These are phyloP conservation scores for Okapia johnstoni DNA, from an alignment of 2,113 vertebrate species.

Conservation along the genomic window DNA sequence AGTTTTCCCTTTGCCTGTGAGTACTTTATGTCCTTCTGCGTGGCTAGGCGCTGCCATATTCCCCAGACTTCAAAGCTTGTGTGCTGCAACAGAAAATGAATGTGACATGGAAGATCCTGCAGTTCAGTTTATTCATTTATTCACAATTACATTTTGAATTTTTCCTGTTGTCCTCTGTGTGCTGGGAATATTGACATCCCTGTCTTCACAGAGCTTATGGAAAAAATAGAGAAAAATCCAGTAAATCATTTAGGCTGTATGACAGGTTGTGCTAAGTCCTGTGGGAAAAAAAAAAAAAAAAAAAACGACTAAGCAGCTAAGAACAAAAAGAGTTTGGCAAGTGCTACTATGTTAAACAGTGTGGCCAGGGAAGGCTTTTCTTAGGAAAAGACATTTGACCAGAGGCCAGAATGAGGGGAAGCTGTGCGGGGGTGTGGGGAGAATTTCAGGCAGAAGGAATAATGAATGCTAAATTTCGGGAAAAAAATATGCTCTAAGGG, in stretches of 20 bases:
- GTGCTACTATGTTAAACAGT: not conserved
- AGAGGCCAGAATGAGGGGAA: not conserved
- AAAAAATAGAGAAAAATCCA: not conserved
- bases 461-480: not conserved
- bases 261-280: not conserved
- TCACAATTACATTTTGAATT: not conserved
- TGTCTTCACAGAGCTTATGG: not conserved
- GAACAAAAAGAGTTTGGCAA: not conserved
- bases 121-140: not conserved
- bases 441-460: not conserved
- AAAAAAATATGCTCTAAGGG: not conserved
- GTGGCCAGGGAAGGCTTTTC: not conserved
- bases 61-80: not conserved
- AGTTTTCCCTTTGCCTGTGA: not conserved
- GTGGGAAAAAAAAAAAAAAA: not conserved
- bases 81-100: not conserved
- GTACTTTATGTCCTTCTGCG: not conserved
- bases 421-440: rapidly evolving
- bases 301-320: not conserved
- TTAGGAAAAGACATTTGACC: not conserved
- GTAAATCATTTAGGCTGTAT: not conserved
- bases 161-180: not conserved
- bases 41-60: not conserved
- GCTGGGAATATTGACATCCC: not conserved
- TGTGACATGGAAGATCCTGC: not conserved